phyloP scores from a whole-genome alignment of 2,113 vertebrate species.

The Geococcyx californianus region DNA sequence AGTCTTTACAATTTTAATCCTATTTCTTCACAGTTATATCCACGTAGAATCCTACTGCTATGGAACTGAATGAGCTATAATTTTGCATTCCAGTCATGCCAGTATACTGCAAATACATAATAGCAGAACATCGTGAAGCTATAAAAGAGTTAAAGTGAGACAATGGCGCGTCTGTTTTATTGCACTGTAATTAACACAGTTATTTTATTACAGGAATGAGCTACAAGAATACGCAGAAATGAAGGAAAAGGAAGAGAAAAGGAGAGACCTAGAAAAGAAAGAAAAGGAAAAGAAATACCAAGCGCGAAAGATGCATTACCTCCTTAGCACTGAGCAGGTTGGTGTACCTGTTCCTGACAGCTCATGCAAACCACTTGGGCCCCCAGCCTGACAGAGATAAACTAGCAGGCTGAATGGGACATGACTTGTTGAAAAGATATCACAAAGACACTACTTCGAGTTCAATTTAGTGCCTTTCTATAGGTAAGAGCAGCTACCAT shows the following conservation, averaged over 20 bases:
- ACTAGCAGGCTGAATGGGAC: conserved; percentile 79
- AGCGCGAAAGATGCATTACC: conserved; percentile 90
- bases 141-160: neutral
- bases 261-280: conserved; percentile 73
- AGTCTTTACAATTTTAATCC: neutral
- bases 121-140: neutral
- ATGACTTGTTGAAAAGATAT: conserved; percentile 83
- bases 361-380: conserved; percentile 68
- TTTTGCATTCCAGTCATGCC: neutral
- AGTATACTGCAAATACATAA: neutral
- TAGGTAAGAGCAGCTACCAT: conserved; percentile 63
- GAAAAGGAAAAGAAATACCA: conserved; percentile 77
- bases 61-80: neutral
- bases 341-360: conserved; percentile 77
- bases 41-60: neutral
- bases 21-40: neutral
- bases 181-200: neutral
- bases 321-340: conserved; percentile 93
- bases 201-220: conserved; percentile 78
- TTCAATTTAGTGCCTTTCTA: conserved; percentile 75
- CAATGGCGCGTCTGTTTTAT: neutral
- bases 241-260: conserved; percentile 78
- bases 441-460: conserved; percentile 77
- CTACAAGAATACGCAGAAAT: conserved; percentile 81
- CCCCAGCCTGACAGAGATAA: conserved; percentile 78